Evolutionary conservation across 2,888 invertebrate genomes (phyloP), one percentile per base, ranked within the genome.

Genomic region (Pinctada fucata): DNA sequence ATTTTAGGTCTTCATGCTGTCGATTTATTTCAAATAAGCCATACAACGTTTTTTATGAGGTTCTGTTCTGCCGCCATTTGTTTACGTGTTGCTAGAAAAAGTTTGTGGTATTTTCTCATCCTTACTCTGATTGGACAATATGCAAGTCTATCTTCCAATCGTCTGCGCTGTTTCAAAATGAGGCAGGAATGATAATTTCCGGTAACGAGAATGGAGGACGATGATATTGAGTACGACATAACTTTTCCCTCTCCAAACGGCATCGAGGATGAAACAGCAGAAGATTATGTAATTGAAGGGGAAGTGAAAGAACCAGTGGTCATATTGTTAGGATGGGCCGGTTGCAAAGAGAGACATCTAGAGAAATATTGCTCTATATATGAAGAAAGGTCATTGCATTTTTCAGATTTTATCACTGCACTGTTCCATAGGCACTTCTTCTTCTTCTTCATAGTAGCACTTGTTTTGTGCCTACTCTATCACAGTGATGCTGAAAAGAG

Each of bases 331-430:
- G 96, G 96, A 58, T 96, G 96, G 96, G 95, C 96, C 72, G 96
- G 96, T 64, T 96, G 96, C 91, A 94, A 95, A 91, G 96, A 96
- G 92, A 95, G 95, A 89, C 95, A 96, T 91, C 92, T 96, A 75
- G 94, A 95, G 86, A 96, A 96, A 91, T 96, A 96, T 92, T 95
- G 96, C 69, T 95, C 95, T 86, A 95, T 96, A 80, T 96, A 96
- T 90, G 95, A 96, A 89, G 95, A 95, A 73, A 73, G 73, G 73
- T 73, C 48, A 72, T 47, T 58, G 58, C 13, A 31, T 31, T 31
- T 31, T 31, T 31, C 31, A 58, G 63, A 8, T 10, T 58, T 58
- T 58, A 58, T 58, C 10, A 58, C n/a, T 58, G 63, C n/a, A 8
- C n/a, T 58, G 8, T 58, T 8, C 63, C 63, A 8, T 31, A 31